These are phyloP conservation scores for Aspiorhynchus laticeps DNA, from an alignment of 2,113 vertebrate genomes.

Conservation along the genomic window DNA sequence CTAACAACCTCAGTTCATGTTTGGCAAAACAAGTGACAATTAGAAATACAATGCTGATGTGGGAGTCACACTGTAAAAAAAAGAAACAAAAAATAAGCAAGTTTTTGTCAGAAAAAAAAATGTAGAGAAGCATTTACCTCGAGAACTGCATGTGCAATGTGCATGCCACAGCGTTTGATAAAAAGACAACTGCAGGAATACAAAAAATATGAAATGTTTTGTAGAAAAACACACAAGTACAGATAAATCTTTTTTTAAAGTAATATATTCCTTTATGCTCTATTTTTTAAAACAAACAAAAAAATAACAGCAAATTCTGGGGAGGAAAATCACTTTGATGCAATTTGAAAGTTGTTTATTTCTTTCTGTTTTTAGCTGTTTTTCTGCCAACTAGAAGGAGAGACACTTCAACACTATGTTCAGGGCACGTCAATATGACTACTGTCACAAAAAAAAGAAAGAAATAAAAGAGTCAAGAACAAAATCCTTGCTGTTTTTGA, in stretches of 20 bases:
- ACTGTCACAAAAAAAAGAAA: constrained; percentile 69
- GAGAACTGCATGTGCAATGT: constrained; percentile 85
- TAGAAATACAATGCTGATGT: constrained; percentile 75
- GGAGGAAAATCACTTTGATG: constrained; percentile 76
- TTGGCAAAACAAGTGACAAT: constrained; percentile 68
- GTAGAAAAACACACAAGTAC: constrained; percentile 67
- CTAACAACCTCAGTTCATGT: constrained; percentile 67
- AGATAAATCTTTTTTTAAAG: constrained; percentile 81
- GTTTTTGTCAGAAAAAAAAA: constrained; percentile 69
- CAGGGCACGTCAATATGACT: constrained; percentile 72
- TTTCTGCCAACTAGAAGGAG: constrained; percentile 67
- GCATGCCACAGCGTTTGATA: constrained; percentile 83
- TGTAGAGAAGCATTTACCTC: constrained; percentile 77
- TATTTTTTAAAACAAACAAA: constrained; percentile 90
- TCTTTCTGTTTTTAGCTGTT: constrained; percentile 49
- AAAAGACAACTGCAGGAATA: constrained; percentile 83
- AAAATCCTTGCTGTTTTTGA: constrained; percentile 68
- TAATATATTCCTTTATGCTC: constrained; percentile 82
- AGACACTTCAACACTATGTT: constrained; percentile 75
- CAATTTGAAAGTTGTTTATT: constrained; percentile 69
- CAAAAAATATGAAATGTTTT: constrained; percentile 64
- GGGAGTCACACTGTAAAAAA: constrained; percentile 72
- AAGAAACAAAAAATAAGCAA: constrained; percentile 55
- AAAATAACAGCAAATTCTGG: constrained; percentile 60
- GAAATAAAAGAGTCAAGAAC: constrained; percentile 69